Evolutionary conservation across 2,797 vertebrate species (phyloP).

Genomic region (Sebastiscus albofasciatus): DNA sequence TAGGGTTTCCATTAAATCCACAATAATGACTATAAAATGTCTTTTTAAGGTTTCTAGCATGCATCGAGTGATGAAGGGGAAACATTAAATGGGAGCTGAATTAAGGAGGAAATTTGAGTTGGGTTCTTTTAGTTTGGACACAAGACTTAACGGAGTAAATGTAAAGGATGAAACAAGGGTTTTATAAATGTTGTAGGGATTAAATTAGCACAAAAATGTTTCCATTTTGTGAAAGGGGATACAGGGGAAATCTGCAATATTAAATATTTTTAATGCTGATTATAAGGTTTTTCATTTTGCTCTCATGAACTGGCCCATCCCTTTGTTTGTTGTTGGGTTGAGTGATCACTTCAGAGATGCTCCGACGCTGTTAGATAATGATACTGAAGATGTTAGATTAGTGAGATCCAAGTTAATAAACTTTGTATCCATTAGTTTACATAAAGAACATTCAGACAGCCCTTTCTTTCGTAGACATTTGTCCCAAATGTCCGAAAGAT

Average conservation of each 20-base stretch:
- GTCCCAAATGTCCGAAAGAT: slow-evolving; percentile 82
- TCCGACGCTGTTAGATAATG: slow-evolving; percentile 55
- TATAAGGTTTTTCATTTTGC: background rate
- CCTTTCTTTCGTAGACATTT: slow-evolving; percentile 83
- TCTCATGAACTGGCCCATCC: slow-evolving; percentile 74
- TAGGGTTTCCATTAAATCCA: background rate
- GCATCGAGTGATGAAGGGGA: background rate
- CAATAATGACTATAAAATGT: background rate
- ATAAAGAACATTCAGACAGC: slow-evolving; percentile 74
- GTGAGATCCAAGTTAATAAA: slow-evolving; percentile 63
- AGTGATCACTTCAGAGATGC: slow-evolving; percentile 69
- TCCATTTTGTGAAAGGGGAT: background rate
- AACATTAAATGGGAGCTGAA: slow-evolving; percentile 5
- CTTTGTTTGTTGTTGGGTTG: slow-evolving; percentile 76
- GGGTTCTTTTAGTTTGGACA: slow-evolving; percentile 20
- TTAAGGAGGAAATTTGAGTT: background rate
- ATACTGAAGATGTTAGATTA: slow-evolving; percentile 52
- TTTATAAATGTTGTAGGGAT: slow-evolving; percentile 9
- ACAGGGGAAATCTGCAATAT: slow-evolving; percentile 15
- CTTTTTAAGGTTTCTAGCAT: background rate
- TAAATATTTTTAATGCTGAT: background rate
- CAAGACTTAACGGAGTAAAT: background rate
- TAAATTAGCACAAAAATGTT: background rate
- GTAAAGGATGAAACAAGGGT: background rate
- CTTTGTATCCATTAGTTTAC: slow-evolving; percentile 69